A percentile compares a stretch with the other conserved stretches of the same genome.
Conservation (phyloP, 2,797 vertebrate genomes). For the Tenualosa thibaudeaui region DNA sequence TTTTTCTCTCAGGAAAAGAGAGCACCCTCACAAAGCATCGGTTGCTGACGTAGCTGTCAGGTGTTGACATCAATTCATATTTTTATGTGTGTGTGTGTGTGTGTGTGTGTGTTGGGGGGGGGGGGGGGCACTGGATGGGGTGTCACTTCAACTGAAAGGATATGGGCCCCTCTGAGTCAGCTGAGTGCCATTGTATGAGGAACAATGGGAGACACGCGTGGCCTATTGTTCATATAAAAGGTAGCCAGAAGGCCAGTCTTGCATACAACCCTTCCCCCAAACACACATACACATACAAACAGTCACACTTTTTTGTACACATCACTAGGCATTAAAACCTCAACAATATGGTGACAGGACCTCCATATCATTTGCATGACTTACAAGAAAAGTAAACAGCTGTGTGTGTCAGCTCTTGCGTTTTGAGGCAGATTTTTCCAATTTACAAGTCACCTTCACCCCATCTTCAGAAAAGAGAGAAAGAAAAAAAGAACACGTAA, state of each 20-base stretch:
- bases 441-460: slow-evolving; percentile 16
- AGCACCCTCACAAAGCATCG: slow-evolving; percentile 40
- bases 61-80: slow-evolving; percentile 60
- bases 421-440: slow-evolving; percentile 9
- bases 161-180: slow-evolving; percentile 62
- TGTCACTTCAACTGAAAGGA: slow-evolving; percentile 40
- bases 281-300: slow-evolving; percentile 7
- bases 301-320: not conserved
- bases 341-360: slow-evolving; percentile 1
- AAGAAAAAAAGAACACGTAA: not conserved
- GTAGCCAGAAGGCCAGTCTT: slow-evolving; percentile 63
- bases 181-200: slow-evolving; percentile 61
- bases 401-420: not conserved
- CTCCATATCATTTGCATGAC: slow-evolving; percentile 4
- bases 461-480: not conserved
- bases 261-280: slow-evolving; percentile 29
- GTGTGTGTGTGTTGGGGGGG: too few species aligned
- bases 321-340: not conserved
- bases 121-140: too few species aligned
- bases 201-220: slow-evolving; percentile 60
- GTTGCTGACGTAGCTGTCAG: slow-evolving; percentile 61
- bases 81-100: not conserved
- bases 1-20: too few species aligned
- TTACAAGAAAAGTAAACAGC: slow-evolving; percentile 3
- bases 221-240: slow-evolving; percentile 71